A percentile compares a stretch with the other conserved stretches of the same genome.
Conservation (phyloP, 64 coral and sea anemone species). For the Pocillopora verrucosa region DNA sequence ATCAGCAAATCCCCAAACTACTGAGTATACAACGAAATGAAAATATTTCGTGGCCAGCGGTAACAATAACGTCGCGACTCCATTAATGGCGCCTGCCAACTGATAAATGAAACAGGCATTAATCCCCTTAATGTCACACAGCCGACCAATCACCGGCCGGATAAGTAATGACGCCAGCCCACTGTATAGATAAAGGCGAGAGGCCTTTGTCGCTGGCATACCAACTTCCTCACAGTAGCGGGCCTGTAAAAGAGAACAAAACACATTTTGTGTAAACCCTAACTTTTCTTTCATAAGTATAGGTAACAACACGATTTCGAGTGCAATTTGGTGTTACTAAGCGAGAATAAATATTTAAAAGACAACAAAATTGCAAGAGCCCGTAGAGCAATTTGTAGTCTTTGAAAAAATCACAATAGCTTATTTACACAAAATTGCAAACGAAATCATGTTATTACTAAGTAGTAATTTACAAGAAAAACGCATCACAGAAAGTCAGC, state of each 20-base stretch:
- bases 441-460: too few species aligned
- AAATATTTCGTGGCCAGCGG: constrained; percentile 4
- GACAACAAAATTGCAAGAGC: too few species aligned
- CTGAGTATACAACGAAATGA: constrained; percentile 31
- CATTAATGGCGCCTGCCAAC: not conserved
- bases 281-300: not conserved
- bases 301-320: too few species aligned
- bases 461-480: too few species aligned
- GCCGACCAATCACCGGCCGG: constrained; percentile 12
- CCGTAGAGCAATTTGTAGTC: too few species aligned
- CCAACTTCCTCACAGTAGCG: constrained; percentile 34
- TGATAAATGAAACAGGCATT: constrained; percentile 19
- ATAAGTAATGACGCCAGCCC: constrained; percentile 18
- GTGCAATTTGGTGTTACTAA: too few species aligned
- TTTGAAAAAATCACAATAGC: too few species aligned
- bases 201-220: not conserved
- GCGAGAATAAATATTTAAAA: too few species aligned
- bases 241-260: not conserved
- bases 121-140: constrained; percentile 10
- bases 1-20: constrained; percentile 33
- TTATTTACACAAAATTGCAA: too few species aligned
- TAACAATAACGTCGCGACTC: constrained; percentile 24
- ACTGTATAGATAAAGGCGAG: constrained; percentile 33
- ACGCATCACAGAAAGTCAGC: too few species aligned
- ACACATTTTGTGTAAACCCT: not conserved